phyloP scores from a whole-genome alignment of 2,888 invertebrate genomes.

The Athripsodes cinereus region DNA sequence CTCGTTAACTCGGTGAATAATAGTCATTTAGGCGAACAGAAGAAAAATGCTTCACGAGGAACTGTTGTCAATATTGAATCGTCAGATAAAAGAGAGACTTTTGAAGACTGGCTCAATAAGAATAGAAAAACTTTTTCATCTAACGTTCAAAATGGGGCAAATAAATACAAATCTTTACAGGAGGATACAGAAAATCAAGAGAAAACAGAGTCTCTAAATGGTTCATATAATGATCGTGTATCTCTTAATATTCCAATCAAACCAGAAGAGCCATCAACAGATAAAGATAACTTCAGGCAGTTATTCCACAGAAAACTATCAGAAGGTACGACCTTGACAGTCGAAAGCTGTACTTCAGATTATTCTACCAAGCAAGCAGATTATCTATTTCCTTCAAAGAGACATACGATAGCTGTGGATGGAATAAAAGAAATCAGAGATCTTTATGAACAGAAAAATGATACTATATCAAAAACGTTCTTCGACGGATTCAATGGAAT shows the following conservation, averaged over 20 bases:
- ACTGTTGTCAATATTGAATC: conserved; percentile 16
- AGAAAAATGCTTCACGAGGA: not conserved
- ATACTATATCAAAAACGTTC: conserved; percentile 7
- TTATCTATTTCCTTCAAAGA: conserved; percentile 35
- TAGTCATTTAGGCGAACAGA: not conserved
- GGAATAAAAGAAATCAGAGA: conserved; percentile 46
- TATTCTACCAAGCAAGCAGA: conserved; percentile 20
- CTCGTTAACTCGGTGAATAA: conserved; percentile 42
- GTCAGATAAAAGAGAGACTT: conserved; percentile 36
- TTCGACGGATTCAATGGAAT: conserved; percentile 3
- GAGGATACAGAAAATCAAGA: conserved; percentile 4
- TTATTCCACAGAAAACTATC: conserved; percentile 10
- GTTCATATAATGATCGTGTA: not conserved
- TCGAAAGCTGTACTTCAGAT: conserved; percentile 3
- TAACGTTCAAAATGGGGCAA: conserved; percentile 32
- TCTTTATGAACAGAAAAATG: conserved; percentile 14
- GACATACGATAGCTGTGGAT: conserved; percentile 54
- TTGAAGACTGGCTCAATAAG: conserved; percentile 44
- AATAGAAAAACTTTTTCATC: conserved; percentile 34
- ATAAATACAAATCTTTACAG: conserved; percentile 16
- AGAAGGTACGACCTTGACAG: conserved; percentile 13
- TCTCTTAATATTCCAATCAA: conserved; percentile 33
- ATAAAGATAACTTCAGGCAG: conserved; percentile 6
- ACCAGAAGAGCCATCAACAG: conserved; percentile 28
- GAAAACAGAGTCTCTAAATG: not conserved